Evolutionary conservation across 2,888 invertebrate genomes (phyloP).

Genomic region (Dryobota labecula): DNA sequence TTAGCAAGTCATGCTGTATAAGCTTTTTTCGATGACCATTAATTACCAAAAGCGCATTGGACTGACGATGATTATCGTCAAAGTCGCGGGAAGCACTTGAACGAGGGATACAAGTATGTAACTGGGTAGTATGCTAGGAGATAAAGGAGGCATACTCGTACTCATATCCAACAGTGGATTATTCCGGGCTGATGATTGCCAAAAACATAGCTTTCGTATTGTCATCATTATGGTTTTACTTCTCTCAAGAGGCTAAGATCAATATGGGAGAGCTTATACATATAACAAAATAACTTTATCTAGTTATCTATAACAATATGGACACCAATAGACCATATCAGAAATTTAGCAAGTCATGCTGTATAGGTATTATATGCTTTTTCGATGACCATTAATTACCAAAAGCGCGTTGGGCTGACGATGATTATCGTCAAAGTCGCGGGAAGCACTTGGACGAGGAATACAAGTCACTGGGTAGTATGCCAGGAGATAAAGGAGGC

Average conservation of each 20-base stretch:
- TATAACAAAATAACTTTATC: slow-evolving; percentile 17
- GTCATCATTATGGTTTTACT: too few relatives aligned
- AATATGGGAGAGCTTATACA: neutral
- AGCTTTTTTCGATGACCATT: neutral
- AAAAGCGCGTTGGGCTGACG: neutral
- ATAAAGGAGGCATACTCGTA: too few relatives aligned
- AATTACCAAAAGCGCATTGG: neutral
- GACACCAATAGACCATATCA: neutral
- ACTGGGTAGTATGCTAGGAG: too few relatives aligned
- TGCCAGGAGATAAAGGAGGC: too few relatives aligned
- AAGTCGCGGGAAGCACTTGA: neutral
- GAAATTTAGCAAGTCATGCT: neutral
- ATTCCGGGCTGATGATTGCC: too few relatives aligned
- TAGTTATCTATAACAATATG: neutral
- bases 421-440: neutral
- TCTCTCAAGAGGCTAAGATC: neutral
- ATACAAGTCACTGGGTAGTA: too few relatives aligned
- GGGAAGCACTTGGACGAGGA: neutral
- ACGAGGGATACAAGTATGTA: too few relatives aligned
- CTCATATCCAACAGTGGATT: neutral
- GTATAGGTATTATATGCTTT: neutral
- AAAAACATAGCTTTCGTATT: too few relatives aligned
- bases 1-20: neutral
- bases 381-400: neutral
- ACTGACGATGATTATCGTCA: neutral